Percentiles rank a stretch among this genome's conserved stretches.
Conservation (phyloP, 1,140 invertebrate species). For the Tenebrio molitor region DNA sequence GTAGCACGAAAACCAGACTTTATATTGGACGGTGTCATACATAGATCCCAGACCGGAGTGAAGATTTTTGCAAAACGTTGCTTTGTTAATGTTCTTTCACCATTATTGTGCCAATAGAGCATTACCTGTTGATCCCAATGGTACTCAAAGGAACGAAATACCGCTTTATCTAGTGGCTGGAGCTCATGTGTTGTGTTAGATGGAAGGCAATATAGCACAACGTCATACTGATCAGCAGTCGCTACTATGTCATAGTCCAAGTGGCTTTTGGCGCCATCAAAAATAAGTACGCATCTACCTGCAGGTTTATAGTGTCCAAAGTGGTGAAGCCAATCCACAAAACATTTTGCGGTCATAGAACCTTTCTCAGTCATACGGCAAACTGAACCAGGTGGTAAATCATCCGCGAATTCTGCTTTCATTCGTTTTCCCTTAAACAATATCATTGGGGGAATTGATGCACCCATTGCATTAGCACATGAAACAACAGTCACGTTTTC, state of each 20-base stretch:
- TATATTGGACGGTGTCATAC: conserved; percentile 56
- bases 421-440: conserved; percentile 61
- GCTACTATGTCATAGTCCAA: conserved; percentile 58
- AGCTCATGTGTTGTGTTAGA: conserved; percentile 66
- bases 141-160: conserved; percentile 60
- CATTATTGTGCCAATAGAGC: not conserved
- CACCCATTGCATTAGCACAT: conserved; percentile 63
- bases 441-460: conserved; percentile 59
- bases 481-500: conserved; percentile 65
- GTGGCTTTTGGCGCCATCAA: conserved; percentile 64
- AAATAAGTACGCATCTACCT: conserved; percentile 61
- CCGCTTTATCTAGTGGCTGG: conserved; percentile 64
- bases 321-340: conserved; percentile 62
- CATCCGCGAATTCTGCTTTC: conserved; percentile 59
- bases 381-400: conserved; percentile 59
- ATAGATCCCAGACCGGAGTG: conserved; percentile 60
- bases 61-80: conserved; percentile 54
- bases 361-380: conserved; percentile 63
- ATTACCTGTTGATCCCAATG: conserved; percentile 62
- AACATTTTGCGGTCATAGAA: conserved; percentile 62
- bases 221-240: conserved; percentile 58
- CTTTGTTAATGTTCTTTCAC: not conserved
- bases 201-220: conserved; percentile 62
- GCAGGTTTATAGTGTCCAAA: conserved; percentile 59
- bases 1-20: conserved; percentile 60